Base-by-base conservation (phyloP, 2,797 vertebrate species). In the Eulemur rubriventer region DNA sequence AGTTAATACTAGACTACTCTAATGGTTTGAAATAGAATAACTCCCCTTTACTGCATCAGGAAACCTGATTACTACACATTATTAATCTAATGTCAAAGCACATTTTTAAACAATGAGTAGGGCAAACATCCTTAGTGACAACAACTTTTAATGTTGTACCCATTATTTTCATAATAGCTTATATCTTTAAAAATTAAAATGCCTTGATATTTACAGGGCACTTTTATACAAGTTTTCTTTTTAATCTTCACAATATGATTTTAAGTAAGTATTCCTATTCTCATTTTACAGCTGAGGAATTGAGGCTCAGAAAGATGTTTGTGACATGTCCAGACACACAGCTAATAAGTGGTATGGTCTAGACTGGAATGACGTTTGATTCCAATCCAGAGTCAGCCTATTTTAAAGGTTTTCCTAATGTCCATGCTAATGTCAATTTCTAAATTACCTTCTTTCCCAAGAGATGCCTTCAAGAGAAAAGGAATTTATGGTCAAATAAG, bases 161-260 rank as follows among this genome's bases (percentile, higher is more conserved):
- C 17, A 63, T 81, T 81, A 43, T 67, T 80, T 63, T 76, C 57
- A 65, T 79, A 52, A 80, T 38, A 20, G 35, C 13, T 94, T 83
- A 14, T 52, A 24, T 43, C 26, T 96, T 65, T 80, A 89, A 89
- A 91, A 91, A 92, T 83, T 94, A 75, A 95, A 93, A 96, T 76
- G 8, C 9, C 76, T 81, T 87, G 24, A 6, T 83, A 87, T 46
- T 70, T 89, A 84, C 30, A 79, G 41, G 61, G 43, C 17, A 28
- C 4, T 50, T 93, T 80, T 30, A 75, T 14, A 59, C 18, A 33
- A 33, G 26, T 16, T 88, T 65, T 41, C 24, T 63, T 78, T 72
- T 75, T 50, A 82, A 76, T 75, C 38, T 24, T 84, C 14, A 41
- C 35, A 70, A 87, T 83, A 52, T 14, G 7, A 6, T 61, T 82